Conservation (phyloP, 2,888 invertebrate species). For the Eulithis testata region DNA sequence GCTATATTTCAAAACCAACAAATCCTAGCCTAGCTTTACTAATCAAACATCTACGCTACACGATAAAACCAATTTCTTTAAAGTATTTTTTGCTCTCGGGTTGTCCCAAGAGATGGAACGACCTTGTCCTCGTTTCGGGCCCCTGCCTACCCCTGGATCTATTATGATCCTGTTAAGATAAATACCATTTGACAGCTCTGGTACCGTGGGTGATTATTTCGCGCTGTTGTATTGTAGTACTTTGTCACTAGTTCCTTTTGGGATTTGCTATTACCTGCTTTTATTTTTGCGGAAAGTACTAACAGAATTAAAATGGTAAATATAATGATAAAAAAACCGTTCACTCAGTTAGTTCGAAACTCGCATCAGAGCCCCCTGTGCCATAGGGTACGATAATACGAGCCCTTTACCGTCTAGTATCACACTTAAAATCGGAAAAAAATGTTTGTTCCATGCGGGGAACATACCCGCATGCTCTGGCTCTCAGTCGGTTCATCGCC, state of each 20-base stretch:
- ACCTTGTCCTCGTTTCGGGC: constrained; percentile 44
- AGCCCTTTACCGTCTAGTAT: too few relatives aligned
- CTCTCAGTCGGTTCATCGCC: too few relatives aligned
- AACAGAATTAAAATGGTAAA: too few relatives aligned
- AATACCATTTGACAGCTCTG: constrained; percentile 31
- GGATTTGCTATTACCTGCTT: too few relatives aligned
- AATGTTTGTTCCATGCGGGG: too few relatives aligned
- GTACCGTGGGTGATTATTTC: constrained; percentile 17
- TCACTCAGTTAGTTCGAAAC: too few relatives aligned
- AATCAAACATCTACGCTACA: constrained; percentile 22
- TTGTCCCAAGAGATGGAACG: constrained; percentile 24
- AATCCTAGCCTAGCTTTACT: constrained; percentile 15
- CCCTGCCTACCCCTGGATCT: constrained; percentile 27
- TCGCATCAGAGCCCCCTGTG: too few relatives aligned
- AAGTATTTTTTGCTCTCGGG: constrained; percentile 29
- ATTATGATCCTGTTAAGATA: constrained; percentile 36
- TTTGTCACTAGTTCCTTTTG: not conserved
- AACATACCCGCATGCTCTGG: too few relatives aligned
- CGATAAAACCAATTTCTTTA: constrained; percentile 26
- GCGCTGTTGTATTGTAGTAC: not conserved
- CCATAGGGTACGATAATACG: too few relatives aligned
- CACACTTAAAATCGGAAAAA: too few relatives aligned
- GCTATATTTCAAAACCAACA: constrained; percentile 21
- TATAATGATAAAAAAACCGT: too few relatives aligned
- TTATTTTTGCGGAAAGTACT: too few relatives aligned